These are phyloP conservation scores for Nyctibius grandis DNA, from an alignment of 2,797 vertebrate species.

Conservation along the genomic window DNA sequence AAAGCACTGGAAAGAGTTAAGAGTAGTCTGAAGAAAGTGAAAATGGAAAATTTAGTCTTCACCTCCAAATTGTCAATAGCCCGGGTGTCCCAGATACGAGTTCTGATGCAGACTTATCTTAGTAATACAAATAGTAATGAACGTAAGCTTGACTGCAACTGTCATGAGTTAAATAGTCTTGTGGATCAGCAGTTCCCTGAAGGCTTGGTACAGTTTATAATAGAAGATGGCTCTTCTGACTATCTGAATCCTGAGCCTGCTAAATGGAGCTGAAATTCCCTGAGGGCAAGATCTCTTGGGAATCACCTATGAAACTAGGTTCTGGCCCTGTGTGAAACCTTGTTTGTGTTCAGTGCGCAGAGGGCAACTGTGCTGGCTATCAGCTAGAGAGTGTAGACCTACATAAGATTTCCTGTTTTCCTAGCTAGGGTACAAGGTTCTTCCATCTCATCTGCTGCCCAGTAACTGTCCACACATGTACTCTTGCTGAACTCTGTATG, in stretches of 20 bases:
- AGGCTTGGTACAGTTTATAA: not conserved
- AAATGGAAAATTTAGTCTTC: not conserved
- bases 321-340: not conserved
- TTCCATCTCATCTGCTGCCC: not conserved
- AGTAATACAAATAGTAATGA: not conserved
- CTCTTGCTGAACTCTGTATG: not conserved
- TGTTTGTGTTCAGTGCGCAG: not conserved
- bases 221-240: not conserved
- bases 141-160: not conserved
- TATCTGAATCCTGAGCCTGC: not conserved
- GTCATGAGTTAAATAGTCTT: not conserved
- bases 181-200: not conserved
- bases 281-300: not conserved
- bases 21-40: not conserved
- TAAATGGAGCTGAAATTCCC: not conserved
- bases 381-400: not conserved
- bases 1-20: not conserved
- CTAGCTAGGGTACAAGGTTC: not conserved
- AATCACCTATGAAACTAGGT: not conserved
- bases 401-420: not conserved
- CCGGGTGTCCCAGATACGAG: not conserved
- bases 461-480: not conserved
- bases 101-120: not conserved
- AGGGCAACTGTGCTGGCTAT: not conserved
- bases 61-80: not conserved